Base-by-base conservation (phyloP, 1,140 invertebrate genomes). In the Mamestra configurata region DNA sequence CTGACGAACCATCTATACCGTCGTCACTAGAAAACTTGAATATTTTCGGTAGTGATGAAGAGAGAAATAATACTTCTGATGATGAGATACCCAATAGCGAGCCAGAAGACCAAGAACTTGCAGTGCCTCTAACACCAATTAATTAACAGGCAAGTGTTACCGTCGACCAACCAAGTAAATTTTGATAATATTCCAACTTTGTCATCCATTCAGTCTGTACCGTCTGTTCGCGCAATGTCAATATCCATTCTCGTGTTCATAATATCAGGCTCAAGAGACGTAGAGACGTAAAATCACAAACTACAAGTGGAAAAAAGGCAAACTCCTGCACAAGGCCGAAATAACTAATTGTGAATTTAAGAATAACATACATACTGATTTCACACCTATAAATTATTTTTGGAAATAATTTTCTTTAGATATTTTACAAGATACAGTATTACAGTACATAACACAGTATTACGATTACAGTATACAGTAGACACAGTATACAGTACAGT, bases 151-250 rank as follows among this genome's bases (percentile, higher is more conserved):
- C n/a, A n/a, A n/a, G n/a, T n/a, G n/a, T n/a, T n/a, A n/a, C n/a
- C n/a, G n/a, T n/a, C n/a, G n/a, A n/a, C n/a, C n/a, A n/a, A n/a
- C n/a, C n/a, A n/a, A n/a, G n/a, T n/a, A n/a, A n/a, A n/a, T n/a
- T n/a, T n/a, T n/a, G n/a, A n/a, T 51, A 51, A 51, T 51, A 51
- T 51, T 51, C 46, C 46, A 51, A 51, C 46, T 51, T 51, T 51
- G 13, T 51, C 46, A 13, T 51, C 46, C 46, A 51, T 51, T 51
- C 46, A 51, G 46, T 51, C 46, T 51, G n/a, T 51, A 51, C 46
- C 15, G 15, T 51, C 46, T 51, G 5, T 51, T 51, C 46, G 46
- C 46, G 46, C 46, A 15, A 51, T 51, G 46, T 51, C 46, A 51
- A 51, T 13, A 51, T 1, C 13, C 10, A 51, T 13, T 51, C 10